Percentiles rank a stretch among this genome's conserved stretches.
phyloP scores from a whole-genome alignment of 2,113 vertebrate species.

The Ptilorrhoa leucosticta region DNA sequence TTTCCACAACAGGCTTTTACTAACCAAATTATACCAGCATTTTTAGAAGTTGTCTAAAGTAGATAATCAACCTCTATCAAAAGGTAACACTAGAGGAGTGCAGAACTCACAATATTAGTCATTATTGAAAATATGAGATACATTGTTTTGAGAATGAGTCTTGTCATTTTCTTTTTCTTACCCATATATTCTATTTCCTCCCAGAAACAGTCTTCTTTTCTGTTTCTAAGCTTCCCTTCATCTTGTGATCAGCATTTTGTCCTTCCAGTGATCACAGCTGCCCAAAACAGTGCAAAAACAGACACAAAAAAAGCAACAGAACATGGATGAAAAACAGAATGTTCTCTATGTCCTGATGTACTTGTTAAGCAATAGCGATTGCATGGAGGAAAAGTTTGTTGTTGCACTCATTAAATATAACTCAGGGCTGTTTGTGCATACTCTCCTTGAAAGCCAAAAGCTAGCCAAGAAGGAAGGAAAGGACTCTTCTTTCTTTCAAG shows the following conservation, averaged over 20 bases:
- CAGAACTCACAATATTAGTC: background rate
- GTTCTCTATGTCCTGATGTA: conserved; percentile 1
- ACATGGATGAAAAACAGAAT: conserved; percentile 21
- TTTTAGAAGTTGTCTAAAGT: background rate
- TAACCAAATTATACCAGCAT: background rate
- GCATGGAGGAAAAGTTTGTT: conserved; percentile 6
- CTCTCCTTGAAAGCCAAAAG: conserved; percentile 16
- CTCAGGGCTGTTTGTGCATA: background rate
- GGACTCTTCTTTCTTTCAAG: conserved; percentile 25
- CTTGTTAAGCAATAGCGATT: background rate
- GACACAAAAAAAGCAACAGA: background rate
- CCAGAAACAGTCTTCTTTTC: background rate
- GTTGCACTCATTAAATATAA: conserved; percentile 18
- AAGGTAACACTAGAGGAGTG: background rate
- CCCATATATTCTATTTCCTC: background rate
- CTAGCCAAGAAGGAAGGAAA: conserved; percentile 14
- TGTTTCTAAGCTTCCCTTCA: background rate
- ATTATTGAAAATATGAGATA: background rate
- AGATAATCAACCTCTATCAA: background rate
- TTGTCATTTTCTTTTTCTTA: background rate
- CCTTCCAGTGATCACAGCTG: background rate
- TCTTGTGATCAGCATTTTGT: conserved; percentile 25
- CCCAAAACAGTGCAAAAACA: conserved; percentile 14
- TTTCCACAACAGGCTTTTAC: background rate
- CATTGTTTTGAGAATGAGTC: background rate